These are phyloP conservation scores for Salticus scenicus DNA, from an alignment of 2,888 invertebrate species.

Conservation along the genomic window DNA sequence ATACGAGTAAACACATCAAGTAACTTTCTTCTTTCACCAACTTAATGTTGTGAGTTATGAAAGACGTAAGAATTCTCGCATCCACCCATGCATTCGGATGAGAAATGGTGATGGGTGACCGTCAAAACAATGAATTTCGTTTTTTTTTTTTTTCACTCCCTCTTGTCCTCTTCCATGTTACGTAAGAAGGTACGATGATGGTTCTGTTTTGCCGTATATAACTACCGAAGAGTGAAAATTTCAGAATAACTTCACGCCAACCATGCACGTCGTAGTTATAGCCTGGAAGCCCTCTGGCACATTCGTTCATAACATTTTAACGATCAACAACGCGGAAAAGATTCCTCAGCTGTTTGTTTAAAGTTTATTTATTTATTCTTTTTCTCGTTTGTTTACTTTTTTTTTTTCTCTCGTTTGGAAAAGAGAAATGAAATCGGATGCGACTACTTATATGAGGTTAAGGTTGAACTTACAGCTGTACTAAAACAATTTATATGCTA, in stretches of 20 bases:
- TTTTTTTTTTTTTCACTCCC: no score
- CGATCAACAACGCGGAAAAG: neutral
- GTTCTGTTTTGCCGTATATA: neutral
- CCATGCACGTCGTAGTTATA: constrained; percentile 39
- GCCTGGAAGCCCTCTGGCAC: constrained; percentile 29
- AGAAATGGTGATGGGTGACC: neutral
- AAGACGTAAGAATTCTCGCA: neutral
- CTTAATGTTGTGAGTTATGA: no score
- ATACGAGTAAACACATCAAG: no score
- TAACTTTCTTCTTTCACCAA: no score
- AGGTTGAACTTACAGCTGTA: no score
- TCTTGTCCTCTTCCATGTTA: neutral
- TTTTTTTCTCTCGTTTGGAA: neutral
- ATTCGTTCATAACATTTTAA: constrained; percentile 22
- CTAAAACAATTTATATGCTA: no score
- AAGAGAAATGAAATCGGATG: no score
- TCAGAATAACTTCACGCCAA: constrained; percentile 34
- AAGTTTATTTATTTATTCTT: no score
- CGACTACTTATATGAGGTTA: no score
- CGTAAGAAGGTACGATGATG: constrained; percentile 8
- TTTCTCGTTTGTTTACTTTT: neutral
- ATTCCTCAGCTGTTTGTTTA: no score
- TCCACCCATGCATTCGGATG: neutral
- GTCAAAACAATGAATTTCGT: constrained; percentile 2
- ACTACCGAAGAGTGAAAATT: constrained; percentile 40